phyloP scores from a whole-genome alignment of 2,113 vertebrate genomes.

The Mandrillus leucophaeus region DNA sequence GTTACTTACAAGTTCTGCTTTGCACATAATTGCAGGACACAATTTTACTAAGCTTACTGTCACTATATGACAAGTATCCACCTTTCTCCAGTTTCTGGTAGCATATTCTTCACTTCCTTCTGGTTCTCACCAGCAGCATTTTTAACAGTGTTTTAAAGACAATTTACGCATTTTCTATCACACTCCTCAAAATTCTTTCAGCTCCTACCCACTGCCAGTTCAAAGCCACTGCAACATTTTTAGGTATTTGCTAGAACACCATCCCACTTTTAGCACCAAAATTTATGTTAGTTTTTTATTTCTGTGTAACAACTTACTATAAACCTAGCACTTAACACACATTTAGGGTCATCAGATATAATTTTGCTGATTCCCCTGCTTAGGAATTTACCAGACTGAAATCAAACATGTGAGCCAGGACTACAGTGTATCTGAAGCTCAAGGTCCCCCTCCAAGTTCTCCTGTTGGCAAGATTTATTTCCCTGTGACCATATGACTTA shows the following conservation, averaged over 20 bases:
- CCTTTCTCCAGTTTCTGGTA: background rate
- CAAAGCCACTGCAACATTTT: background rate
- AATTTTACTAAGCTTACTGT: background rate
- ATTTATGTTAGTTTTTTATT: background rate
- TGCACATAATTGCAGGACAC: background rate
- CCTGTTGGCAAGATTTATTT: background rate
- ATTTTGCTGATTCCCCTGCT: background rate
- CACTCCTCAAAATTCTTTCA: background rate
- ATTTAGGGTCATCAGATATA: background rate
- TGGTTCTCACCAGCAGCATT: background rate
- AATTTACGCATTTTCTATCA: background rate
- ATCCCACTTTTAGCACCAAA: background rate
- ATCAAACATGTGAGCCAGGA: background rate
- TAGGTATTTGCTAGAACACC: background rate
- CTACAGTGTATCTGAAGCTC: background rate
- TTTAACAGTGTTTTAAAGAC: background rate
- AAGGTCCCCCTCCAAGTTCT: background rate
- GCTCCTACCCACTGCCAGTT: background rate
- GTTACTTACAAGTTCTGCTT: background rate
- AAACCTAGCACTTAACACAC: background rate
- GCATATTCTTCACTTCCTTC: background rate
- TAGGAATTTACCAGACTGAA: background rate
- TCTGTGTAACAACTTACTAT: background rate
- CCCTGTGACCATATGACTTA: background rate
- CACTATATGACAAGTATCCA: background rate